Percentiles rank a stretch among this genome's conserved stretches.
These are phyloP conservation scores for Oxytorus armatus DNA, from an alignment of 2,888 invertebrate species.

Conservation along the genomic window DNA sequence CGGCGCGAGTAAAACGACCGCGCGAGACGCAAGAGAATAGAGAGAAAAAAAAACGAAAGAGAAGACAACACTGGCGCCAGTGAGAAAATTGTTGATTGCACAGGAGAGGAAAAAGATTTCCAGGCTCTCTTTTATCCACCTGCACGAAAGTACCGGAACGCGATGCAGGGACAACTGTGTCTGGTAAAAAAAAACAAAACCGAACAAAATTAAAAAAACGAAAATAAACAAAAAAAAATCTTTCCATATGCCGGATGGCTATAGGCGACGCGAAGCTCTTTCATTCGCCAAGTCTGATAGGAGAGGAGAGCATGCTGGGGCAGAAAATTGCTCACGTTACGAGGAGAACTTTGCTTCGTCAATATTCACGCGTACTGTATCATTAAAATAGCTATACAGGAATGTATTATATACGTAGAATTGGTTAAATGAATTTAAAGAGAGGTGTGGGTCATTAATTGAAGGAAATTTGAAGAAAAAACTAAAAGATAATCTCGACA, in stretches of 20 bases:
- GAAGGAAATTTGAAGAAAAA: too few relatives aligned
- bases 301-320: neutral
- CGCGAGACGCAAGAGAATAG: conserved; percentile 8
- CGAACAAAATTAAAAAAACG: too few relatives aligned
- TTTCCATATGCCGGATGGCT: conserved; percentile 17
- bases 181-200: neutral
- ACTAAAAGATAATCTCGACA: neutral
- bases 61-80: conserved; percentile 44
- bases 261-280: neutral
- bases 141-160: conserved; percentile 34
- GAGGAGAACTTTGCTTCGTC: conserved; percentile 1
- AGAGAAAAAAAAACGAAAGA: conserved; percentile 1
- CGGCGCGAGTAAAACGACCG: neutral
- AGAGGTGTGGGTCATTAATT: too few relatives aligned
- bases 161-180: conserved; percentile 1
- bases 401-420: too few relatives aligned
- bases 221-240: neutral
- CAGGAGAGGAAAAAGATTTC: conserved; percentile 20
- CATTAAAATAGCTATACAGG: too few relatives aligned
- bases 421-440: too few relatives aligned
- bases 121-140: conserved; percentile 30
- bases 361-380: neutral
- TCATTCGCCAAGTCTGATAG: conserved; percentile 3
- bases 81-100: conserved; percentile 52
- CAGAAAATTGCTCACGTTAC: conserved; percentile 13